A percentile compares a stretch with the other conserved stretches of the same genome.
Conservation (phyloP, 1,140 invertebrate species). For the Lepeophtheirus salmonis region DNA sequence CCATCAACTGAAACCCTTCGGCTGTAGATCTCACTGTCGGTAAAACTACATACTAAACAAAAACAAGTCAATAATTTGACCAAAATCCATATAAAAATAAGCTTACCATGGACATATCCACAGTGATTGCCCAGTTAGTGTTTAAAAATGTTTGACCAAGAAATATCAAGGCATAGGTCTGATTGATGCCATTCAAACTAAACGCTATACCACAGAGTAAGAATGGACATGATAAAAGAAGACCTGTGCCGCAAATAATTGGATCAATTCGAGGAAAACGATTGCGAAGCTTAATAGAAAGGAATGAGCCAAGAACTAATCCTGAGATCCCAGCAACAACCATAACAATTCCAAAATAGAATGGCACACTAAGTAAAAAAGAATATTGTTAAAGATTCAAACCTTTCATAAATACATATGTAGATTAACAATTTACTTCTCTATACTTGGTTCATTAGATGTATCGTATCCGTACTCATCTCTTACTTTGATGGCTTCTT, state of each 20-base stretch:
- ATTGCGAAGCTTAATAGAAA: constrained; percentile 48
- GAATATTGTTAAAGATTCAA: background rate
- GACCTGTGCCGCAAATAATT: constrained; percentile 68
- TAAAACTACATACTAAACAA: constrained; percentile 65
- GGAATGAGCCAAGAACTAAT: constrained; percentile 60
- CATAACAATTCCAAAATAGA: constrained; percentile 79
- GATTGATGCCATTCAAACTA: constrained; percentile 37
- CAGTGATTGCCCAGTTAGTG: constrained; percentile 92
- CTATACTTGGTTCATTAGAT: background rate
- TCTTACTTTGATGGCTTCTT: constrained; percentile 34
- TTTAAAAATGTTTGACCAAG: constrained; percentile 61
- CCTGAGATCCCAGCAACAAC: constrained; percentile 79
- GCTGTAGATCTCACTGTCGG: constrained; percentile 76
- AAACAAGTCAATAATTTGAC: background rate
- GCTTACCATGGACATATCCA: constrained; percentile 90
- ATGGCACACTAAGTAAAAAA: constrained; percentile 46
- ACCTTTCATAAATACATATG: background rate
- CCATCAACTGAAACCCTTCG: constrained; percentile 77
- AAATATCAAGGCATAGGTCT: constrained; percentile 58
- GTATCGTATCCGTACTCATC: background rate
- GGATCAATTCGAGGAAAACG: constrained; percentile 55
- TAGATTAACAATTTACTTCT: background rate
- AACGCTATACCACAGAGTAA: constrained; percentile 50
- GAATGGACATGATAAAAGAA: constrained; percentile 65
- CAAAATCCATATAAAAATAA: background rate